phyloP scores from a whole-genome alignment of 2,113 vertebrate genomes.

The Lucifuga dentata region DNA sequence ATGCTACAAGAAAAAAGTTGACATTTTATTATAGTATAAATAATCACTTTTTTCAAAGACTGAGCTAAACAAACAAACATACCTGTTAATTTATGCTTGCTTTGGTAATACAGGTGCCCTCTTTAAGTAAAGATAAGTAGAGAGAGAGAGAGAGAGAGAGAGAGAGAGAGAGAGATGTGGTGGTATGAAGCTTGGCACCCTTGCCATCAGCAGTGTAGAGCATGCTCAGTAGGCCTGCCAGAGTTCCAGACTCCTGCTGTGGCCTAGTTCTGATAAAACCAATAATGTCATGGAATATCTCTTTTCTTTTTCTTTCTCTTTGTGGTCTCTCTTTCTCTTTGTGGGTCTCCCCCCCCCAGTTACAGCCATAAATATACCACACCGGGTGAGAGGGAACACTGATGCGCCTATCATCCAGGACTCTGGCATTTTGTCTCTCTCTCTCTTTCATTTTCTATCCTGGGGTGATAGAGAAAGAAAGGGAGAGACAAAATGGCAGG shows the following conservation, averaged over 20 bases:
- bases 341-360: no score
- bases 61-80: no score
- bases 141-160: constrained; percentile 8
- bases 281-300: constrained; percentile 70
- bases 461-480: constrained; percentile 20
- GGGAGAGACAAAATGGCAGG: constrained; percentile 17
- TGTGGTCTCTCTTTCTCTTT: no score
- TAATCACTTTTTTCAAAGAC: constrained; percentile 24
- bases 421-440: constrained; percentile 16
- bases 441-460: no score
- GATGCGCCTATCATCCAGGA: constrained; percentile 47
- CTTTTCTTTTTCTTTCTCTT: no score
- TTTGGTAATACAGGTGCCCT: no score
- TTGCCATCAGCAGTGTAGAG: constrained; percentile 58
- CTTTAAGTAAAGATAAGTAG: no score
- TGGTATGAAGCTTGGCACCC: constrained; percentile 33
- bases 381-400: constrained; percentile 27
- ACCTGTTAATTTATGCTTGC: no score
- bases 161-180: constrained; percentile 17
- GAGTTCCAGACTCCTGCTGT: constrained; percentile 60
- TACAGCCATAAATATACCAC: no score
- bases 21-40: constrained; percentile 39
- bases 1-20: constrained; percentile 18
- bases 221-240: constrained; percentile 67
- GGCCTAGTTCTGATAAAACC: constrained; percentile 76